phyloP scores from a whole-genome alignment of 2,888 invertebrate species.

The Phortica magna region DNA sequence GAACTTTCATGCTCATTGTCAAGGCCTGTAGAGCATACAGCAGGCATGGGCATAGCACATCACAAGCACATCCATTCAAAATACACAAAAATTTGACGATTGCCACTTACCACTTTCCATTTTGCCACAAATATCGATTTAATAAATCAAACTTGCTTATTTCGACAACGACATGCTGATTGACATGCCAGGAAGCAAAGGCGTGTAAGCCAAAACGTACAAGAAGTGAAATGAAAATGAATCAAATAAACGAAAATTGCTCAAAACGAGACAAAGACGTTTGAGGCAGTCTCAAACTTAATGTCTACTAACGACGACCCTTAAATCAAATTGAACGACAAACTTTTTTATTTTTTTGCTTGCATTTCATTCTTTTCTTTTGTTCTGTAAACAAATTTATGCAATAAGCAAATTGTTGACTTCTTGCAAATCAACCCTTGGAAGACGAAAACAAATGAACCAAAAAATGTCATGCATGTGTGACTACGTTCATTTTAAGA shows the following conservation, averaged over 20 bases:
- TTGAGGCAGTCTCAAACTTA: neutral
- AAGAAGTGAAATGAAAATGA: neutral
- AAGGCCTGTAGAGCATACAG: conserved; percentile 9
- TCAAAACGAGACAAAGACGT: neutral
- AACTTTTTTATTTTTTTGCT: neutral
- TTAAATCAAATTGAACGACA: neutral
- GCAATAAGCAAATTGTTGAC: conserved; percentile 18
- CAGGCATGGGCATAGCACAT: too few relatives aligned
- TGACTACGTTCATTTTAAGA: neutral
- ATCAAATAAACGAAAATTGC: neutral
- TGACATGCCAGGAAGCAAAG: conserved; percentile 15
- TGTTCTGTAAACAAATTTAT: neutral
- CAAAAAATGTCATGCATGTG: neutral
- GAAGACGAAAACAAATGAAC: neutral
- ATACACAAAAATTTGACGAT: neutral
- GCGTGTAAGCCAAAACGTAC: neutral
- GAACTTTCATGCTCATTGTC: conserved; percentile 16
- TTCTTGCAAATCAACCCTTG: conserved; percentile 13
- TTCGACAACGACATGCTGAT: conserved; percentile 13
- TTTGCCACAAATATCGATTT: conserved; percentile 70
- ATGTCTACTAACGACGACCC: conserved; percentile 10
- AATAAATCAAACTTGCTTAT: conserved; percentile 57
- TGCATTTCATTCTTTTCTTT: neutral
- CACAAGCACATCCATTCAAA: neutral
- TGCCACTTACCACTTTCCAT: conserved; percentile 62